Conservation (phyloP, 2,113 vertebrate species). For the Bungarus multicinctus region DNA sequence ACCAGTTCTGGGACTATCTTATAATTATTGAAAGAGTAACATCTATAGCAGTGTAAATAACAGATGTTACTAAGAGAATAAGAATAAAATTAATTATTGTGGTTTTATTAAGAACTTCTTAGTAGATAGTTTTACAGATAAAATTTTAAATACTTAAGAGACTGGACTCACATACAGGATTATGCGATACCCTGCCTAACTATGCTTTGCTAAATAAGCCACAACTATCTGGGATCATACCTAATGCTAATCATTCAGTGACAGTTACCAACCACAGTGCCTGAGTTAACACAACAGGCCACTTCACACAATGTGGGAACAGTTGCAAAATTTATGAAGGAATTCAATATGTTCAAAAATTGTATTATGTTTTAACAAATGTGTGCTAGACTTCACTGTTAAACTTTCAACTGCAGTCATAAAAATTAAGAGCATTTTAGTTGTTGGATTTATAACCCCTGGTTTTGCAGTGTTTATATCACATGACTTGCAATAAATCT, state of each 20-base stretch:
- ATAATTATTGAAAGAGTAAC: conserved; percentile 28
- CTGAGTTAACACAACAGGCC: not conserved
- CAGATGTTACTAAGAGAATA: not conserved
- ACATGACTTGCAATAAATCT: not conserved
- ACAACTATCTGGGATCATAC: not conserved
- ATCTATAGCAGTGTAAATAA: not conserved
- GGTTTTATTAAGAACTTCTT: not conserved
- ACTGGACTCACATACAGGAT: not conserved
- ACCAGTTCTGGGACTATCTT: conserved; percentile 38
- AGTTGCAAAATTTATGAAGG: not conserved
- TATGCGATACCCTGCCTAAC: not conserved
- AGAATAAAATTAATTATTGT: not conserved
- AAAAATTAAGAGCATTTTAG: not conserved
- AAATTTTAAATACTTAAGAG: not conserved
- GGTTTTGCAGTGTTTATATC: not conserved
- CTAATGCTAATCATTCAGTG: not conserved
- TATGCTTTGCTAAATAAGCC: not conserved
- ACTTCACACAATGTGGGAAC: not conserved
- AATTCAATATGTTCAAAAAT: not conserved
- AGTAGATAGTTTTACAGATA: not conserved
- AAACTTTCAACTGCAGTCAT: not conserved
- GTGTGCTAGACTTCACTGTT: not conserved
- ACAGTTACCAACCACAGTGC: not conserved
- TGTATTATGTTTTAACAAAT: not conserved
- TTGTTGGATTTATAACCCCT: not conserved